A percentile compares a stretch with the other conserved stretches of the same genome.
These are phyloP conservation scores for Perizoma affinitatum DNA, from an alignment of 2,888 invertebrate genomes.

Conservation along the genomic window DNA sequence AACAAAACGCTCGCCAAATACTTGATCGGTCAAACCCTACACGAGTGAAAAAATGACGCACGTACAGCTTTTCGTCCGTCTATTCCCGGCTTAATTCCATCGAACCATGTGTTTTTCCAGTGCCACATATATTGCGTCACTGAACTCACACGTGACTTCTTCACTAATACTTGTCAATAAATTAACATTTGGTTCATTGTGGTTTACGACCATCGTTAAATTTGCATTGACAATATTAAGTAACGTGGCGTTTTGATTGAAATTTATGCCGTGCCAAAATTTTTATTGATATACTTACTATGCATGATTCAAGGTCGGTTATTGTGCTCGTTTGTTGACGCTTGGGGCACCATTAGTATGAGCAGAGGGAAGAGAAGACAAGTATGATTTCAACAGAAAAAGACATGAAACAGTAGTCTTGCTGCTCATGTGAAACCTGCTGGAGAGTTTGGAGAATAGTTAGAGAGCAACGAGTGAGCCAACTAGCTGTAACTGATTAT, in stretches of 20 bases:
- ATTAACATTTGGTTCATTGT: slow-evolving; percentile 45
- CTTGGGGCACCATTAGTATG: too few relatives aligned
- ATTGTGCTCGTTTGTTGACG: slow-evolving; percentile 23
- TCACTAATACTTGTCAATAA: slow-evolving; percentile 27
- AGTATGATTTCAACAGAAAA: too few relatives aligned
- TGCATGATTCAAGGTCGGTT: slow-evolving; percentile 43
- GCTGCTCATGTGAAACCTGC: too few relatives aligned
- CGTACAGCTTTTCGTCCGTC: neutral
- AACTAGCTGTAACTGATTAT: too few relatives aligned
- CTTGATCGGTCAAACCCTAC: too few relatives aligned
- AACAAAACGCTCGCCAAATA: too few relatives aligned
- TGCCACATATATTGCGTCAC: slow-evolving; percentile 16
- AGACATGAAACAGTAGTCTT: too few relatives aligned
- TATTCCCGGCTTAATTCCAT: slow-evolving; percentile 9
- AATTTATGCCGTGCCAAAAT: slow-evolving; percentile 58
- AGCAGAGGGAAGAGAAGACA: neutral
- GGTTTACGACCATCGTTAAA: slow-evolving; percentile 45
- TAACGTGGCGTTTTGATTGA: slow-evolving; percentile 51
- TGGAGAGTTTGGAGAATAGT: too few relatives aligned
- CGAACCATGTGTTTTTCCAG: too few relatives aligned
- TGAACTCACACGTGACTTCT: slow-evolving; percentile 25
- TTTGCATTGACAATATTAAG: slow-evolving; percentile 55
- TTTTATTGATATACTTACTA: slow-evolving; percentile 42
- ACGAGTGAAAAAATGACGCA: too few relatives aligned
- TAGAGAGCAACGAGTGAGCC: too few relatives aligned